Evolutionary conservation across 2,888 invertebrate genomes (phyloP).

Genomic region (Stramonita haemastoma): DNA sequence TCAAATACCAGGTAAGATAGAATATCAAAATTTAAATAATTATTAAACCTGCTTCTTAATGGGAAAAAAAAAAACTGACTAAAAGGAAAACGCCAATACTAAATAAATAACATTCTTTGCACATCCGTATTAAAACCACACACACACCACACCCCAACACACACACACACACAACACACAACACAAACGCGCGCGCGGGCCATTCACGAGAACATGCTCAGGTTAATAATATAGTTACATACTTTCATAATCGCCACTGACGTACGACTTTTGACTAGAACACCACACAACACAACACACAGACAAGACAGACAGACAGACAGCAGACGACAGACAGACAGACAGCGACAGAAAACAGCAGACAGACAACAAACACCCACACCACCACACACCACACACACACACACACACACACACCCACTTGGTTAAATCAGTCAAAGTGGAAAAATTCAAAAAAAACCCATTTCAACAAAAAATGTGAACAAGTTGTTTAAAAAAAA

Average conservation of each 20-base stretch:
- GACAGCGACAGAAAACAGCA: no score
- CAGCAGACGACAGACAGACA: no score
- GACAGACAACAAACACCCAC: slow-evolving; percentile 11
- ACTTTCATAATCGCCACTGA: neutral
- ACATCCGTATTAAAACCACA: neutral
- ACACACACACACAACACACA: slow-evolving; percentile 21
- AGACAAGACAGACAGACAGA: no score
- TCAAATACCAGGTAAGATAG: no score
- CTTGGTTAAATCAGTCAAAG: neutral
- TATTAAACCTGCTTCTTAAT: no score
- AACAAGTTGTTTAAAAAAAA: neutral
- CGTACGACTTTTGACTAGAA: neutral
- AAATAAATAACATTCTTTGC: no score
- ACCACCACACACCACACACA: neutral
- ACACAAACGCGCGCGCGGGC: neutral
- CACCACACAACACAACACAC: slow-evolving; percentile 9
- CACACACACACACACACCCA: slow-evolving; percentile 3
- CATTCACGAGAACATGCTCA: neutral
- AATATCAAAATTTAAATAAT: no score
- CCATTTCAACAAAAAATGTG: neutral
- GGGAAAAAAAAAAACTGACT: no score
- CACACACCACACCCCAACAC: neutral
- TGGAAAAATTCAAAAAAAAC: neutral
- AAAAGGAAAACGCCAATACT: no score
- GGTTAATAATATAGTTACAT: neutral